A percentile compares a stretch with the other conserved stretches of the same genome.
Evolutionary conservation across 2,888 invertebrate genomes (phyloP).

Genomic region (Trachelus iudaicus): DNA sequence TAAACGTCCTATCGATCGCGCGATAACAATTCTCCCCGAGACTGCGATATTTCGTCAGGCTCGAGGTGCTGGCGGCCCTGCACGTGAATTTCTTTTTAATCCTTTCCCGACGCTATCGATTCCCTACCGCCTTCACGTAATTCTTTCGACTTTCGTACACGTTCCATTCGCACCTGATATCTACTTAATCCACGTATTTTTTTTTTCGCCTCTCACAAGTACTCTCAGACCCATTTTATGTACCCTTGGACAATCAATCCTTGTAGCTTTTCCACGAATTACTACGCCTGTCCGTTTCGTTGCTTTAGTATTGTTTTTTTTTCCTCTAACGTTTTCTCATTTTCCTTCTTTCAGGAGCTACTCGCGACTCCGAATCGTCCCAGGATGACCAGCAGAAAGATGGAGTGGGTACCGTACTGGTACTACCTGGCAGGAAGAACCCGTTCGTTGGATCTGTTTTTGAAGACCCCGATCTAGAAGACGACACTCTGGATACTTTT

Average conservation of each 20-base stretch:
- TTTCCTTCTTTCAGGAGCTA: constrained; percentile 32
- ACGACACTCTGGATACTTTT: constrained; percentile 26
- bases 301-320: neutral
- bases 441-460: constrained; percentile 16
- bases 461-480: constrained; percentile 23
- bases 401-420: constrained; percentile 37
- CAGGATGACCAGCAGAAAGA: constrained; percentile 30
- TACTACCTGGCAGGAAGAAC: constrained; percentile 34
- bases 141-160: neutral
- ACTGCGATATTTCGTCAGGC: constrained; percentile 24
- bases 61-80: too few species aligned
- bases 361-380: constrained; percentile 29
- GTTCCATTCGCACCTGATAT: neutral
- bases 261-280: neutral
- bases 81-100: constrained; percentile 13
- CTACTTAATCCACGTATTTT: neutral
- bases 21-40: constrained; percentile 15
- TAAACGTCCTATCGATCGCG: constrained; percentile 25
- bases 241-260: neutral
- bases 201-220: neutral
- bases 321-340: neutral
- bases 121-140: neutral
- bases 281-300: neutral
- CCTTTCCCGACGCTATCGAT: constrained; percentile 21
- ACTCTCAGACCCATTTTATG: neutral